A percentile compares a stretch with the other conserved stretches of the same genome.
These are phyloP conservation scores for Callipepla californica DNA, from an alignment of 2,113 vertebrate species.

Conservation along the genomic window DNA sequence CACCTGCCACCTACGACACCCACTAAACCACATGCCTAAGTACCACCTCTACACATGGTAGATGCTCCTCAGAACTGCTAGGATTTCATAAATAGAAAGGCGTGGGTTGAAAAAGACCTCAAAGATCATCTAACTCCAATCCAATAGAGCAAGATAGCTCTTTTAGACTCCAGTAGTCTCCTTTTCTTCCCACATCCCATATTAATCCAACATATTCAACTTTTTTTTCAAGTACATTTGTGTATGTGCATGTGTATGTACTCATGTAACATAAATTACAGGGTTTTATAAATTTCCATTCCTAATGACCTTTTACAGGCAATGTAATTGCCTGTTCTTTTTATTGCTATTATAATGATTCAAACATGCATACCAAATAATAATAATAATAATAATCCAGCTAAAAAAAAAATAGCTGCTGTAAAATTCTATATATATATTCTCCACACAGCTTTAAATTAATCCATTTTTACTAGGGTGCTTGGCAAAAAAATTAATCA, in stretches of 20 bases:
- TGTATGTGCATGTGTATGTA: not conserved
- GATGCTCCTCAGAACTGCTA: not conserved
- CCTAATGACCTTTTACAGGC: conserved; percentile 45
- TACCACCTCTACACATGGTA: no score
- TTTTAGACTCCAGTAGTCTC: not conserved
- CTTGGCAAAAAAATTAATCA: conserved; percentile 34
- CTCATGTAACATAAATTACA: not conserved
- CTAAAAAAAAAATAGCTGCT: conserved; percentile 30
- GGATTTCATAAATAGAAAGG: not conserved
- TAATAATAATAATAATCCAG: not conserved
- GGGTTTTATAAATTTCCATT: conserved; percentile 10
- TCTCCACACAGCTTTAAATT: conserved; percentile 17
- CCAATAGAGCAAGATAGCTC: not conserved
- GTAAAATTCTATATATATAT: conserved; percentile 30
- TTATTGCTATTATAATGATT: conserved; percentile 28
- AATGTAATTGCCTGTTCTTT: conserved; percentile 21
- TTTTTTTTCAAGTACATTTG: not conserved
- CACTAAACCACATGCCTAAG: no score
- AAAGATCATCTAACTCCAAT: no score
- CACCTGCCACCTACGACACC: no score
- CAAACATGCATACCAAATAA: not conserved
- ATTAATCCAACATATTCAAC: not conserved
- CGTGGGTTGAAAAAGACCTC: no score
- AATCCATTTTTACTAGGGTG: conserved; percentile 52
- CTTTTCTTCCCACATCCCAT: not conserved